Evolutionary conservation across 2,888 invertebrate genomes (phyloP), one percentile per base, ranked within the genome.

Genomic region (Tinea semifulvella): DNA sequence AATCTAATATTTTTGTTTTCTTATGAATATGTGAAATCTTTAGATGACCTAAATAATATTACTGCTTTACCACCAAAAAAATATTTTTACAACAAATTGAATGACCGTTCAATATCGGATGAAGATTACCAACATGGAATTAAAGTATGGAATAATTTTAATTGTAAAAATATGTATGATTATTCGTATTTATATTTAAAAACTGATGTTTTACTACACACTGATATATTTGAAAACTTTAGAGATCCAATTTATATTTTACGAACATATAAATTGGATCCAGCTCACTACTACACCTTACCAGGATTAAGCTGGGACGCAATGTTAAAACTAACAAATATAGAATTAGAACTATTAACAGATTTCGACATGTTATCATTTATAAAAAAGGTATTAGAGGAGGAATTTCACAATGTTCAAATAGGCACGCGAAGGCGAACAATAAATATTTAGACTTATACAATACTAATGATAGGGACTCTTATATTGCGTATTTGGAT

Each of bases 201-300:
- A 52, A 55, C 54, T 11, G 58, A 61, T 44, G 59, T 60, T 2
- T 42, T 59, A 42, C 25, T 64, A 3, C 46, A 65, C 20, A 50
- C 52, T 14, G 61, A 65, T 45, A 47, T 61, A 13, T 61, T 63
- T 49, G 60, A 65, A 56, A 60, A 60, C 44, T 61, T 61, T 46
- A 48, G 63, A 42, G 42, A 49, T 13, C n/a, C n/a, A n/a, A n/a
- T n/a, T n/a, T n/a, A n/a, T n/a, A n/a, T n/a, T n/a, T n/a, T n/a
- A n/a, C n/a, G n/a, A n/a, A 56, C 53, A 3, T 61, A 60, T 46
- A 36, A 46, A 38, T 43, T 52, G 14, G 52, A 47, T 31, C 47
- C 45, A 22, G 43, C 43, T 1, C 43, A 45, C 17, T 47, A 47
- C 22, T 47, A 38, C 22, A 47, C 47, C 22, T 46, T 52, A 14